Conservation (phyloP, 1,140 invertebrate species). For the Aphis craccivora region DNA sequence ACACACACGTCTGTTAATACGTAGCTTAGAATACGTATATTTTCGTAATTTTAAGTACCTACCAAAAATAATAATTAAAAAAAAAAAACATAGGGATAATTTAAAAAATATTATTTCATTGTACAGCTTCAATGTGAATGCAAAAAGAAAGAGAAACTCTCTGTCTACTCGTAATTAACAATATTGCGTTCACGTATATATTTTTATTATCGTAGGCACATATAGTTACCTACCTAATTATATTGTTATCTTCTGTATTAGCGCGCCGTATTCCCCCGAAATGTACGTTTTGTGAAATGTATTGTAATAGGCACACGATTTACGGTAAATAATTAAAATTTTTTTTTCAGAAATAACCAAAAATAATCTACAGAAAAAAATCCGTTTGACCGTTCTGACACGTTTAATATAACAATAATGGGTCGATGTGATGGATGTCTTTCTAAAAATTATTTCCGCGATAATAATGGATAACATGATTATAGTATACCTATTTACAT, state of each 20-base stretch:
- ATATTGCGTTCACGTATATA: neutral
- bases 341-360: neutral
- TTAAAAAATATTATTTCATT: neutral
- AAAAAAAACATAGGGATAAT: neutral
- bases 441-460: too few relatives aligned
- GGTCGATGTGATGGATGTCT: too few relatives aligned
- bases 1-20: neutral
- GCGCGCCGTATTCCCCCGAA: neutral
- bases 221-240: neutral
- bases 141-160: neutral
- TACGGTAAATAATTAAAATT: neutral
- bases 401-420: neutral
- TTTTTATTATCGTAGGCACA: neutral
- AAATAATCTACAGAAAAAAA: neutral
- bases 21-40: neutral
- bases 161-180: neutral
- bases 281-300: neutral
- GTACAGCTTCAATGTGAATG: neutral
- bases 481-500: neutral
- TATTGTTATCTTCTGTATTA: neutral
- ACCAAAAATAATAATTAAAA: neutral
- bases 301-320: neutral
- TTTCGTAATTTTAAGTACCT: too few relatives aligned
- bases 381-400: neutral
- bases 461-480: neutral